Evolutionary conservation across 2,888 invertebrate species (phyloP).

Genomic region (Laspeyria flexula): DNA sequence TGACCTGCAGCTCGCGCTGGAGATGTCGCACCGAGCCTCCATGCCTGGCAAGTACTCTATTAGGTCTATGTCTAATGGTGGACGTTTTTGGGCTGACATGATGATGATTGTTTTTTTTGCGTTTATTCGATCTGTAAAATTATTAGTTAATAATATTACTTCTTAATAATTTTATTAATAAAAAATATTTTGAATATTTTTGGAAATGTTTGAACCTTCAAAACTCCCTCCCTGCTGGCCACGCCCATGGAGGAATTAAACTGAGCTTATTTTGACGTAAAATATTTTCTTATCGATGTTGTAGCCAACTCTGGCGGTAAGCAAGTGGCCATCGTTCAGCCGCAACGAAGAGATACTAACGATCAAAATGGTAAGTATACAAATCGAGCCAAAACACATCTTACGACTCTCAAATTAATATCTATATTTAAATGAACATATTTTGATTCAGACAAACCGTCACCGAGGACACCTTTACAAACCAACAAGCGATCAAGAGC

Average conservation of each 20-base stretch:
- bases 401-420: too few relatives aligned
- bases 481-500: constrained; percentile 25
- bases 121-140: too few relatives aligned
- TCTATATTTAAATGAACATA: too few relatives aligned
- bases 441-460: constrained; percentile 3
- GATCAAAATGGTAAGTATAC: constrained; percentile 55
- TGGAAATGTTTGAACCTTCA: too few relatives aligned
- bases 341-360: constrained; percentile 66
- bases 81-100: not conserved
- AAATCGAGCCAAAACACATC: too few relatives aligned
- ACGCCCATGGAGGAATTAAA: too few relatives aligned
- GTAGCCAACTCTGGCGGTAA: constrained; percentile 61
- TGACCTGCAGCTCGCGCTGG: constrained; percentile 49
- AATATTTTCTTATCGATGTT: too few relatives aligned
- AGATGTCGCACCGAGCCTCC: constrained; percentile 58
- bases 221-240: too few relatives aligned
- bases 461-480: constrained; percentile 2
- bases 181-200: too few relatives aligned
- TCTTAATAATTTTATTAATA: too few relatives aligned
- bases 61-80: not conserved
- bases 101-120: not conserved
- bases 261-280: too few relatives aligned
- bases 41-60: constrained; percentile 48
- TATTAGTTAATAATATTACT: too few relatives aligned
- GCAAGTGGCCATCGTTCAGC: constrained; percentile 81